Percentiles rank a stretch among this genome's conserved stretches.
Evolutionary conservation across 2,888 invertebrate species (phyloP).

Genomic region (Coelinius sp.): DNA sequence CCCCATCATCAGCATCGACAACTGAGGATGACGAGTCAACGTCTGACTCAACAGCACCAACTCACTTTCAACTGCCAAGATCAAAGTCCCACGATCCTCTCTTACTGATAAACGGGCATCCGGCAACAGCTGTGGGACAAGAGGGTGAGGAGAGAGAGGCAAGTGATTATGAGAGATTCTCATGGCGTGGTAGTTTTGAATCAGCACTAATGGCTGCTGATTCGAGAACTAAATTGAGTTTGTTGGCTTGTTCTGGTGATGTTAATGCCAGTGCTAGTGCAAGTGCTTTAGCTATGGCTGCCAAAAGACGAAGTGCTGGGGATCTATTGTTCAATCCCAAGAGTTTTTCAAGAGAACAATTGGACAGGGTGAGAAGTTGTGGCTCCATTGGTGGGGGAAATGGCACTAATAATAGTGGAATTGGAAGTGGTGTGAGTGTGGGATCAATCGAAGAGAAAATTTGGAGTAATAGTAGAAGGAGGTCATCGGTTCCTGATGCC

Average conservation of each 20-base stretch:
- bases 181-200: slow-evolving; percentile 94
- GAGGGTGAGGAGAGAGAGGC: slow-evolving; percentile 75
- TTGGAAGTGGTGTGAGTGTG: slow-evolving; percentile 73
- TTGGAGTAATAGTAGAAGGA: slow-evolving; percentile 67
- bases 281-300: slow-evolving; percentile 79
- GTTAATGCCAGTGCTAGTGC: slow-evolving; percentile 72
- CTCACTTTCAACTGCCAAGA: slow-evolving; percentile 77
- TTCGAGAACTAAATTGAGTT: slow-evolving; percentile 82
- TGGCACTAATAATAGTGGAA: too few species aligned
- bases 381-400: slow-evolving; percentile 84
- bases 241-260: slow-evolving; percentile 75
- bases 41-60: slow-evolving; percentile 75
- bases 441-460: slow-evolving; percentile 68
- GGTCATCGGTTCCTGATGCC: slow-evolving; percentile 68
- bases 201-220: slow-evolving; percentile 91
- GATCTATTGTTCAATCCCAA: slow-evolving; percentile 86
- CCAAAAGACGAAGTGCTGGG: slow-evolving; percentile 86
- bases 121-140: slow-evolving; percentile 55
- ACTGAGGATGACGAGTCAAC: slow-evolving; percentile 83
- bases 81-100: slow-evolving; percentile 88
- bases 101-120: slow-evolving; percentile 69
- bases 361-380: slow-evolving; percentile 83
- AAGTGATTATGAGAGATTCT: slow-evolving; percentile 90
- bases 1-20: slow-evolving; percentile 75
- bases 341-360: slow-evolving; percentile 82